A percentile compares a stretch with the other conserved stretches of the same genome.
These are phyloP conservation scores for Esox lucius DNA, from an alignment of 2,797 vertebrate species.

Conservation along the genomic window DNA sequence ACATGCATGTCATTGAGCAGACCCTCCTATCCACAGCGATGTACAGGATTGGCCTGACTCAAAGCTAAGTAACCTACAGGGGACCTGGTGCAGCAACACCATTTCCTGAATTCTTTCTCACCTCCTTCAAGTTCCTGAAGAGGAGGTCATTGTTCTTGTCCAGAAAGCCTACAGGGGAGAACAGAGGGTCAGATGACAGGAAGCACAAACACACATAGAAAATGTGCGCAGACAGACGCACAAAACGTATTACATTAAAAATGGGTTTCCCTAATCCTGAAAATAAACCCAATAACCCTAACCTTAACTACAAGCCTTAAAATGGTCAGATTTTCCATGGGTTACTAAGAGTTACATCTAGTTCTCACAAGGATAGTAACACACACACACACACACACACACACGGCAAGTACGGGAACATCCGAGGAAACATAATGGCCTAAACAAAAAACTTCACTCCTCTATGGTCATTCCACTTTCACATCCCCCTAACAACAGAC, in stretches of 20 bases:
- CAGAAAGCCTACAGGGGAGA: constrained; percentile 85
- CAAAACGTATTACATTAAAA: no score
- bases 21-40: neutral
- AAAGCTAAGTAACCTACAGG: no score
- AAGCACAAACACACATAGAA: neutral
- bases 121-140: constrained; percentile 97
- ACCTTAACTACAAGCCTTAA: neutral
- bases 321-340: no score
- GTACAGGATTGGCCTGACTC: no score
- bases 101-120: constrained; percentile 58
- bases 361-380: no score
- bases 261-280: no score
- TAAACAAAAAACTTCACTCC: neutral
- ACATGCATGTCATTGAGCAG: neutral
- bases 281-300: no score
- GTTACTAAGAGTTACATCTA: no score
- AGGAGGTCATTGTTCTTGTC: constrained; percentile 99
- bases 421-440: neutral
- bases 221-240: no score
- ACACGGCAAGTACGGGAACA: neutral
- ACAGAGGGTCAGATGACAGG: constrained; percentile 21
- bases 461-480: neutral
- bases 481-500: neutral
- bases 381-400: no score
- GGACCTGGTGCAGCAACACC: no score